These are phyloP conservation scores for Rissa tridactyla DNA, from an alignment of 2,113 vertebrate genomes.

Conservation along the genomic window DNA sequence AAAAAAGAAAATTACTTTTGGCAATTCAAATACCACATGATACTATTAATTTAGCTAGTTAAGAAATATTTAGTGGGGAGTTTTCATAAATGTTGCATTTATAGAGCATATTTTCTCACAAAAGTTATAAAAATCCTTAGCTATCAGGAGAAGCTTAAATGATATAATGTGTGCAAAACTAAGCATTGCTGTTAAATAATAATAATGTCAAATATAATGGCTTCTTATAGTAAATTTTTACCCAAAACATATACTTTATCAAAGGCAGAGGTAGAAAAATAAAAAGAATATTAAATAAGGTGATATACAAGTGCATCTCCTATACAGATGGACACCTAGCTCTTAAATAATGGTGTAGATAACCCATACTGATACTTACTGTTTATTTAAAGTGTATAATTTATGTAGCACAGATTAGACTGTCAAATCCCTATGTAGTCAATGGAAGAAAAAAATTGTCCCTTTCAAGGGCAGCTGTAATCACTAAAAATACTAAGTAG, in stretches of 20 bases:
- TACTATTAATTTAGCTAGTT: not conserved
- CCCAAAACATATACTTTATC: not conserved
- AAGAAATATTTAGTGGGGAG: not conserved
- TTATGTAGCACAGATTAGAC: not conserved
- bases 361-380: not conserved
- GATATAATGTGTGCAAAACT: not conserved
- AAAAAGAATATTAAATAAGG: not conserved
- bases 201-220: not conserved
- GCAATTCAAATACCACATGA: not conserved
- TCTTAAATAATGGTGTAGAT: not conserved
- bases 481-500: not conserved
- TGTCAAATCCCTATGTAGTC: not conserved
- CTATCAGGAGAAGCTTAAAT: not conserved
- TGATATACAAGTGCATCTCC: not conserved
- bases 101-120: not conserved
- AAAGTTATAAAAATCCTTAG: not conserved
- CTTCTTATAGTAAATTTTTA: not conserved
- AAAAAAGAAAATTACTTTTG: not conserved
- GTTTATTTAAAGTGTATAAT: not conserved
- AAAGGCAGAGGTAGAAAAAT: not conserved
- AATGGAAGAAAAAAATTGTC: not conserved
- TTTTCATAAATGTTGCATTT: not conserved
- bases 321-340: not conserved
- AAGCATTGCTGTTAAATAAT: not conserved
- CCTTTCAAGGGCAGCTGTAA: not conserved